Conservation (phyloP, 2,888 invertebrate genomes). For the Melikaiella ostensackeni region DNA sequence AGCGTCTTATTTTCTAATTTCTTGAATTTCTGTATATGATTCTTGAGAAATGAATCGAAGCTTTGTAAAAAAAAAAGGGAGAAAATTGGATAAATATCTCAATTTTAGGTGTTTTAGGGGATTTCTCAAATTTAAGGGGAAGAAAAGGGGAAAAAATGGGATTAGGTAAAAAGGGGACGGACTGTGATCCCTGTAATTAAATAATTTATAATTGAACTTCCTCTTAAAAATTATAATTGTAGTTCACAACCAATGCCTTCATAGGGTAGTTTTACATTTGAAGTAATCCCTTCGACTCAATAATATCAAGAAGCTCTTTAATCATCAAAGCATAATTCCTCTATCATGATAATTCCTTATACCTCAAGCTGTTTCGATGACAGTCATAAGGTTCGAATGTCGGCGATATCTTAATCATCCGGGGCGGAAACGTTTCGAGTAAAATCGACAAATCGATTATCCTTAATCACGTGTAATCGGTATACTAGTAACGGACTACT, state of each 20-base stretch:
- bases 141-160: too few species aligned
- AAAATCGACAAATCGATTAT: slow-evolving; percentile 38
- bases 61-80: too few species aligned
- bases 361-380: slow-evolving; percentile 26
- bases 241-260: neutral
- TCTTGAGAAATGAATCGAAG: too few species aligned
- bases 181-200: too few species aligned
- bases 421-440: slow-evolving; percentile 18
- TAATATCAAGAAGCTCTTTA: neutral
- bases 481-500: slow-evolving; percentile 22
- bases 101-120: too few species aligned
- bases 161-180: too few species aligned
- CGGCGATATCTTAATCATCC: slow-evolving; percentile 22
- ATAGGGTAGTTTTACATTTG: neutral
- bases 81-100: too few species aligned
- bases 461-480: slow-evolving; percentile 31
- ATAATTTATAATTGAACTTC: too few species aligned
- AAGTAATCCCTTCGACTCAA: neutral
- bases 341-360: slow-evolving; percentile 2
- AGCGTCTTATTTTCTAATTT: too few species aligned
- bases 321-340: neutral
- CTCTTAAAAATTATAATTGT: neutral
- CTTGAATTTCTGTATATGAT: too few species aligned
- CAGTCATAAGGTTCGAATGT: slow-evolving; percentile 3
- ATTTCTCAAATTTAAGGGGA: too few species aligned